A percentile compares a stretch with the other conserved stretches of the same genome.
Evolutionary conservation across 2,888 invertebrate species (phyloP).

Genomic region (Bugulina stolonifera): DNA sequence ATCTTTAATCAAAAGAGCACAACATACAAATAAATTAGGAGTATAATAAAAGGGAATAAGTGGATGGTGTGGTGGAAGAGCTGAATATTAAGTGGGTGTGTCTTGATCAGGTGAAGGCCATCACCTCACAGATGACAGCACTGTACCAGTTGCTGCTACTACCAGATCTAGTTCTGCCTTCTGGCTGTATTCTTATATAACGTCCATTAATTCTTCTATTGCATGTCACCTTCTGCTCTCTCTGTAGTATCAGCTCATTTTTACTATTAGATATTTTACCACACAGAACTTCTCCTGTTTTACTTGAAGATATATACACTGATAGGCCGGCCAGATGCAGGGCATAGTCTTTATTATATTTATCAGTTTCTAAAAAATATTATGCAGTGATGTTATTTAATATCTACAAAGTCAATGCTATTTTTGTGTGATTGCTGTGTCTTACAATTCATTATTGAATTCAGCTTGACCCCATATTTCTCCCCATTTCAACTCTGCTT

Average conservation of each 20-base stretch:
- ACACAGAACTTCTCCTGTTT: conserved; percentile 40
- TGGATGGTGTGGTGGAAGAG: not conserved
- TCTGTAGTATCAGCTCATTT: conserved; percentile 54
- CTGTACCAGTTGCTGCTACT: conserved; percentile 56
- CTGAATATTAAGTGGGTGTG: not conserved
- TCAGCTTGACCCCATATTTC: too few species aligned
- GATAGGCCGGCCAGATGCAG: conserved; percentile 56
- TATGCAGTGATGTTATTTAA: too few species aligned
- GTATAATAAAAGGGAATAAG: not conserved
- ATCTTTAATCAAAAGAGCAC: too few species aligned
- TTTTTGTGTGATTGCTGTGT: too few species aligned
- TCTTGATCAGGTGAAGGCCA: conserved; percentile 42
- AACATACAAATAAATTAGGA: not conserved
- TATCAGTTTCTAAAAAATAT: conserved; percentile 19
- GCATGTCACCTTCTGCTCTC: conserved; percentile 55
- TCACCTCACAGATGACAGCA: conserved; percentile 57
- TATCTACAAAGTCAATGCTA: conserved; percentile 8
- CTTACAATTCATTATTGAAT: too few species aligned
- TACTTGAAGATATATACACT: conserved; percentile 48
- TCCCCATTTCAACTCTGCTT: too few species aligned
- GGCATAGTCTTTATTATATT: conserved; percentile 51
- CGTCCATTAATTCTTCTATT: conserved; percentile 51
- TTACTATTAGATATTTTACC: conserved; percentile 55
- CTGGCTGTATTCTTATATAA: conserved; percentile 56
- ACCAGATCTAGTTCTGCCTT: conserved; percentile 51